Evolutionary conservation across 2,113 vertebrate species (phyloP).

Genomic region (Vanacampus margaritifer): DNA sequence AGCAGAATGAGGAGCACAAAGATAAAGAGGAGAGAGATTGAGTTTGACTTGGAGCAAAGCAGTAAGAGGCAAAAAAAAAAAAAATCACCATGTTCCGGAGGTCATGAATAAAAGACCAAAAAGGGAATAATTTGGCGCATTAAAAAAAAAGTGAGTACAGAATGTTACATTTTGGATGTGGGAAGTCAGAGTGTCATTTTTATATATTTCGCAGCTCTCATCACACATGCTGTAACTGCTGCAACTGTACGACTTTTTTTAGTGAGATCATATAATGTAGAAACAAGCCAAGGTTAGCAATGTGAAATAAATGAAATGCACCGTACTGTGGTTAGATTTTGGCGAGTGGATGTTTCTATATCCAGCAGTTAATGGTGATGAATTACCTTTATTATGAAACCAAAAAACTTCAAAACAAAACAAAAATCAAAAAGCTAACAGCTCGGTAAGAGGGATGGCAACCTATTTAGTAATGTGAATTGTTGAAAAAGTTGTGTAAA

Average conservation of each 20-base stretch:
- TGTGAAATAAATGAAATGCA: no score
- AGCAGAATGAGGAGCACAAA: slow-evolving; percentile 31
- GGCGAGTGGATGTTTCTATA: no score
- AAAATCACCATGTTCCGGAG: slow-evolving; percentile 37
- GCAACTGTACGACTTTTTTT: background rate
- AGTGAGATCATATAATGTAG: background rate
- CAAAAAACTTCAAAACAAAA: no score
- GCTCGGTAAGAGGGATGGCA: no score
- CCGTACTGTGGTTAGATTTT: no score
- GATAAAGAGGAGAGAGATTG: slow-evolving; percentile 9
- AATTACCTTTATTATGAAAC: no score
- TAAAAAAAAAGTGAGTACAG: slow-evolving; percentile 10
- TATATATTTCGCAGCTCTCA: background rate
- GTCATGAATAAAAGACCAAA: slow-evolving; percentile 61
- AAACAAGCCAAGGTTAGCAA: background rate
- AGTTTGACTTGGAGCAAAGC: slow-evolving; percentile 43
- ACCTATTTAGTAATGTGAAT: no score
- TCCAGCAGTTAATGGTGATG: no score
- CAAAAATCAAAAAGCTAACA: no score
- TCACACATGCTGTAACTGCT: background rate
- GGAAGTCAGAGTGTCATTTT: background rate
- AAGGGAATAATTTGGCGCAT: slow-evolving; percentile 38
- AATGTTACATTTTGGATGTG: slow-evolving; percentile 40
- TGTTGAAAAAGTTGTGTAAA: no score
- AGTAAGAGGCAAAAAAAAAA: slow-evolving; percentile 27